These are phyloP conservation scores for Australoheros facetus DNA, from an alignment of 2,797 vertebrate genomes.

Conservation along the genomic window DNA sequence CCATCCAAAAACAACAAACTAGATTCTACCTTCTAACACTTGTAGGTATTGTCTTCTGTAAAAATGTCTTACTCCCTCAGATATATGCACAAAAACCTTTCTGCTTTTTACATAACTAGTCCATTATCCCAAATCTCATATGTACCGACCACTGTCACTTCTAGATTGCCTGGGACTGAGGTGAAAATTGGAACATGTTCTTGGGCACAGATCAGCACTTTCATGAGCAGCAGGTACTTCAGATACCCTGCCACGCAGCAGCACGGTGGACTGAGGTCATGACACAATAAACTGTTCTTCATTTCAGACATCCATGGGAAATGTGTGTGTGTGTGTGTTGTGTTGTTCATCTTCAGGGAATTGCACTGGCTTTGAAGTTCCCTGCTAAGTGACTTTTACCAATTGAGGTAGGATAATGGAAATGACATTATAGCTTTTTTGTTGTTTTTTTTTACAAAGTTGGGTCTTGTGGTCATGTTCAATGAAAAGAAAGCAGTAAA, in stretches of 20 bases:
- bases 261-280: conserved; percentile 17
- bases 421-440: not conserved
- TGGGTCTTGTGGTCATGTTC: not conserved
- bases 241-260: conserved; percentile 8
- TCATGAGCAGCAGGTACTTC: conserved; percentile 18
- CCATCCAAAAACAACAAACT: not conserved
- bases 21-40: not conserved
- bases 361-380: conserved; percentile 30
- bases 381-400: conserved; percentile 18
- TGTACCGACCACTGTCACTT: conserved; percentile 13
- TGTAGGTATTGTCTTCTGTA: not conserved
- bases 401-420: conserved; percentile 7
- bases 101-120: conserved; percentile 21
- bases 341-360: conserved; percentile 26
- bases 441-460: not conserved
- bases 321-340: conserved; percentile 8
- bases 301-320: not conserved
- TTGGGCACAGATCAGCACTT: conserved; percentile 30
- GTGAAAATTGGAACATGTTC: conserved; percentile 18
- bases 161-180: not conserved
- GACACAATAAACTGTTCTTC: conserved; percentile 37
- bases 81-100: conserved; percentile 17
- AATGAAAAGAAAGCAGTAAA: not conserved
- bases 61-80: not conserved
- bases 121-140: conserved; percentile 7